phyloP scores from a whole-genome alignment of 1,140 invertebrate species.

The Drosophila teissieri region DNA sequence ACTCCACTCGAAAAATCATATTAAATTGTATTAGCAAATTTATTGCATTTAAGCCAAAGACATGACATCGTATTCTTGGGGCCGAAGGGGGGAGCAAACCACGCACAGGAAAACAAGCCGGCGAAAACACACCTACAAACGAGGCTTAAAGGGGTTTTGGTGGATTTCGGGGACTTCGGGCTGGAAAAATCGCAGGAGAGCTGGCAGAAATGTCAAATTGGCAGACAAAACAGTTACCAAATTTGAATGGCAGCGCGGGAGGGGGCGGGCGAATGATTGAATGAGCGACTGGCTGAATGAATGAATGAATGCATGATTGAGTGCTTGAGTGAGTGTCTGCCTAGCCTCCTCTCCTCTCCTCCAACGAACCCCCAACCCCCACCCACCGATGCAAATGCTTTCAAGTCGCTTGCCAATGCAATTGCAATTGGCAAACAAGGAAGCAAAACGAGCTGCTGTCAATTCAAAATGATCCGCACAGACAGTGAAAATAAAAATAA shows the following conservation, averaged over 20 bases:
- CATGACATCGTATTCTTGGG: slow-evolving; percentile 56
- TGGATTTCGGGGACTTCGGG: neutral
- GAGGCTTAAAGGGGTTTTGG: too few species aligned
- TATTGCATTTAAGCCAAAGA: slow-evolving; percentile 67
- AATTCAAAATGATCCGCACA: slow-evolving; percentile 63
- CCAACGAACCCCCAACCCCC: neutral
- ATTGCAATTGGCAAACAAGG: slow-evolving; percentile 76
- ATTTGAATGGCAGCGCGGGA: slow-evolving; percentile 54
- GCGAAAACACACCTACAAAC: slow-evolving; percentile 48
- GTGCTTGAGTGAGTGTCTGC: slow-evolving; percentile 33
- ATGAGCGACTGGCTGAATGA: slow-evolving; percentile 54
- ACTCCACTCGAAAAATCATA: slow-evolving; percentile 42
- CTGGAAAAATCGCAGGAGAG: slow-evolving; percentile 27
- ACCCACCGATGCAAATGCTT: slow-evolving; percentile 57
- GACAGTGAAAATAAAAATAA: slow-evolving; percentile 29
- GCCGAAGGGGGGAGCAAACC: slow-evolving; percentile 11
- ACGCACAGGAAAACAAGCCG: slow-evolving; percentile 54
- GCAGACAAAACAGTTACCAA: slow-evolving; percentile 67
- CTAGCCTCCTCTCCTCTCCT: slow-evolving; percentile 26
- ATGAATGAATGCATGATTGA: slow-evolving; percentile 11
- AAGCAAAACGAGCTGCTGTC: slow-evolving; percentile 63
- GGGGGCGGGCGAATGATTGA: slow-evolving; percentile 15
- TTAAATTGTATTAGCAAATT: slow-evolving; percentile 76
- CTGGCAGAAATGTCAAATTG: slow-evolving; percentile 73
- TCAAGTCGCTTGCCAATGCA: slow-evolving; percentile 62